Evolutionary conservation across 2,888 invertebrate species (phyloP).

Genomic region (Choreutis nemorana): DNA sequence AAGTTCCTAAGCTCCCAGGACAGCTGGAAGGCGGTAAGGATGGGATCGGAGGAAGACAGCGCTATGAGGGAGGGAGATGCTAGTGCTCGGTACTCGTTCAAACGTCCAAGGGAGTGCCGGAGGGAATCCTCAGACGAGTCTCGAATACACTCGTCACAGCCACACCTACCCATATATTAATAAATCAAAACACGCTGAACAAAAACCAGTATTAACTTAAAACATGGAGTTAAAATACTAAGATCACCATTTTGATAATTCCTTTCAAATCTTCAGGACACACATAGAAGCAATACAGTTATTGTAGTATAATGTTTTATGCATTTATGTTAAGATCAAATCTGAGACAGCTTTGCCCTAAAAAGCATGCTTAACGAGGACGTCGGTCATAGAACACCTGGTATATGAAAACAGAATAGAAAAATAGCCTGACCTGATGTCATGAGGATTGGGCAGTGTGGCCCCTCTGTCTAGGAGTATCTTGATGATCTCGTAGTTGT

Average conservation of each 20-base stretch:
- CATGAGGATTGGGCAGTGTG: conserved; percentile 89
- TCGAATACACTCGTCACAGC: conserved; percentile 87
- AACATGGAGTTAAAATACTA: too few relatives aligned
- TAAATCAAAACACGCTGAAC: too few relatives aligned
- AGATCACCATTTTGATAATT: too few relatives aligned
- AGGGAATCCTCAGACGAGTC: conserved; percentile 78
- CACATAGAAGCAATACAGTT: neutral
- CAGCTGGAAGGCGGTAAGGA: conserved; percentile 92
- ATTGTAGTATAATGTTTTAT: neutral
- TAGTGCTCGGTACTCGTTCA: conserved; percentile 92
- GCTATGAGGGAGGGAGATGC: conserved; percentile 95
- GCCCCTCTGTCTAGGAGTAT: conserved; percentile 92
- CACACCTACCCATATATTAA: too few relatives aligned
- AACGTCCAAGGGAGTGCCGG: conserved; percentile 84
- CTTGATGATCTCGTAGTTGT: conserved; percentile 96
- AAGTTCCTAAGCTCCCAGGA: conserved; percentile 93
- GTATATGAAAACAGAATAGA: neutral
- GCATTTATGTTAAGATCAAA: too few relatives aligned
- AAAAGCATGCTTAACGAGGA: too few relatives aligned
- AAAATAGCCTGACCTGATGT: conserved; percentile 68
- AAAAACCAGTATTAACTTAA: too few relatives aligned
- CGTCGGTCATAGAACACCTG: too few relatives aligned
- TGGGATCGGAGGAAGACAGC: conserved; percentile 89
- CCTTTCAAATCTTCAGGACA: too few relatives aligned
- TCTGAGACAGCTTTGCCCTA: too few relatives aligned